phyloP scores from a whole-genome alignment of 2,113 vertebrate genomes.

The Dromiciops gliroides region DNA sequence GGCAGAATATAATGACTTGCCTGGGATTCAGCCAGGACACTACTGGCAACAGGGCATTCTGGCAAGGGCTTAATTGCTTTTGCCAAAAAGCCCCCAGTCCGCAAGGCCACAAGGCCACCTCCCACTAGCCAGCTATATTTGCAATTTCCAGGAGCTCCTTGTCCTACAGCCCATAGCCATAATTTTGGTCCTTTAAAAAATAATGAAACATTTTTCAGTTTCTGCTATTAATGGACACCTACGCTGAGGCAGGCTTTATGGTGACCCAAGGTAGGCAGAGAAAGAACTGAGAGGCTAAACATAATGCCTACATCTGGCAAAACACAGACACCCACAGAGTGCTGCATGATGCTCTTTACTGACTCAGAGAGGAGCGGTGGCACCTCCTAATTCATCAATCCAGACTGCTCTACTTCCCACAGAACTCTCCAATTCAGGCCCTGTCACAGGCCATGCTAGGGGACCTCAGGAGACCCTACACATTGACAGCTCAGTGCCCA shows the following conservation, averaged over 20 bases:
- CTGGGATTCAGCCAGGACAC: neutral
- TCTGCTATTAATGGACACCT: neutral
- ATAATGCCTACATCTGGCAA: neutral
- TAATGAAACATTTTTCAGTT: neutral
- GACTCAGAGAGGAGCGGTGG: constrained; percentile 9
- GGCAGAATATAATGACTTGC: too few species aligned
- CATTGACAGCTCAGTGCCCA: neutral
- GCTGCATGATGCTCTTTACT: rapidly evolving
- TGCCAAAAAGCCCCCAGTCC: neutral
- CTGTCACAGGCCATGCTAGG: neutral
- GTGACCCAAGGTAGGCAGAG: neutral
- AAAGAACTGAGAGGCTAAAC: constrained; percentile 14
- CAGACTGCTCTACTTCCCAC: neutral
- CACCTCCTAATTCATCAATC: constrained; percentile 7
- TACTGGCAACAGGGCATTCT: neutral
- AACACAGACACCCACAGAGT: neutral
- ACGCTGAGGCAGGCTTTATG: neutral
- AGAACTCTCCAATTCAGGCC: neutral
- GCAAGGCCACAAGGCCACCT: neutral
- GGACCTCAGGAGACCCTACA: neutral
- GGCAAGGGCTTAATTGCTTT: neutral
- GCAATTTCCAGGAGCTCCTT: neutral
- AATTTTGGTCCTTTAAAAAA: neutral
- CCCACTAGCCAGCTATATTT: neutral
- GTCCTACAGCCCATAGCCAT: neutral